These are phyloP conservation scores for Perca flavescens DNA, from an alignment of 2,113 vertebrate genomes.

Conservation along the genomic window DNA sequence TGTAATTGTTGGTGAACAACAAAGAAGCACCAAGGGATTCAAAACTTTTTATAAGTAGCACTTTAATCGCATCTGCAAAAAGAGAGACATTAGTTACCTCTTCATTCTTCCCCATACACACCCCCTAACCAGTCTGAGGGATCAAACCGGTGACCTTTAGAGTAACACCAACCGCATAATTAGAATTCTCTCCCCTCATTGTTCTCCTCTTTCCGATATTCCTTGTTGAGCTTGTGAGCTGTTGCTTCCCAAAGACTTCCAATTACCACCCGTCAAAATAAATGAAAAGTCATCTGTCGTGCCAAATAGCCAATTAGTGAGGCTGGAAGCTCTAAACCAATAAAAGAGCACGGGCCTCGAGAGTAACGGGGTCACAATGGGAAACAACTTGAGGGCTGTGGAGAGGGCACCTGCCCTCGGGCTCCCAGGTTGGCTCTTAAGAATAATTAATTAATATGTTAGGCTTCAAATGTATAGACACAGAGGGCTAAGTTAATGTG, in stretches of 20 bases:
- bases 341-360: slow-evolving; percentile 17
- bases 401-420: neutral
- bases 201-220: slow-evolving; percentile 7
- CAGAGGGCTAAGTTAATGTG: neutral
- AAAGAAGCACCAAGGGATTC: neutral
- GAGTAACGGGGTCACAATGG: slow-evolving; percentile 18
- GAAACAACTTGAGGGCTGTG: neutral
- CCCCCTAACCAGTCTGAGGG: neutral
- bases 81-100: neutral
- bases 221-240: slow-evolving; percentile 27
- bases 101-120: neutral
- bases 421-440: neutral
- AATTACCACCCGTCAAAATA: slow-evolving; percentile 60
- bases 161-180: slow-evolving; percentile 29
- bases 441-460: neutral
- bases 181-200: slow-evolving; percentile 28
- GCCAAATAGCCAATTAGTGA: slow-evolving; percentile 68
- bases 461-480: slow-evolving; percentile 6
- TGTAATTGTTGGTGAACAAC: neutral
- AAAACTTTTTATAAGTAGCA: neutral
- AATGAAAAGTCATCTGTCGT: slow-evolving; percentile 63
- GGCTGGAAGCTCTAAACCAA: slow-evolving; percentile 44
- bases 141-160: slow-evolving; percentile 30
- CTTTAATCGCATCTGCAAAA: neutral
- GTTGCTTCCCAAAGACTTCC: slow-evolving; percentile 56